phyloP scores from a whole-genome alignment of 2,113 vertebrate genomes.

The Trematocara stigmaticum region DNA sequence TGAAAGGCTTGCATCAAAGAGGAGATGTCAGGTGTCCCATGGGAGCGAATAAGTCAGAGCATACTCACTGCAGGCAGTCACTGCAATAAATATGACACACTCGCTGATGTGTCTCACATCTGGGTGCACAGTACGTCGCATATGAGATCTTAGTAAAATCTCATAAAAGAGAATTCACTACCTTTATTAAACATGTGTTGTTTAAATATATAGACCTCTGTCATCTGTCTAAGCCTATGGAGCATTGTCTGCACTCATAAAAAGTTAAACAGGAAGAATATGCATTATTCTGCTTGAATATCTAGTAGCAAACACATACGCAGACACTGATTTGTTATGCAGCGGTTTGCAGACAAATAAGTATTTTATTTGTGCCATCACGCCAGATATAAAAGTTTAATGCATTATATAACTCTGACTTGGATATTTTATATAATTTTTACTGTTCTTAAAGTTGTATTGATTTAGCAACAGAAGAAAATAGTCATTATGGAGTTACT shows the following conservation, averaged over 20 bases:
- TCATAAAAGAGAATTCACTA: not conserved
- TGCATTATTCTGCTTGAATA: not conserved
- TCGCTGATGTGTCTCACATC: not conserved
- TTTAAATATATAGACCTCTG: not conserved
- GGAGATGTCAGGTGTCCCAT: slow-evolving; percentile 25
- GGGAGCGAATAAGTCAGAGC: slow-evolving; percentile 36
- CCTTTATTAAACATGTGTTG: not conserved
- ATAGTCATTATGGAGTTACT: not conserved
- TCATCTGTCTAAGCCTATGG: not conserved
- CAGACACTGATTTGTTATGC: not conserved
- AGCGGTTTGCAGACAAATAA: not conserved
- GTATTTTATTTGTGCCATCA: not conserved
- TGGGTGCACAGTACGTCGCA: not conserved
- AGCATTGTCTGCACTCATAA: not conserved
- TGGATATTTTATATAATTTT: not conserved
- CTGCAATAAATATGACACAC: slow-evolving; percentile 25
- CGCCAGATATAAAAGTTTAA: not conserved
- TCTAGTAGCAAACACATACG: not conserved
- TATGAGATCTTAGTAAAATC: not conserved
- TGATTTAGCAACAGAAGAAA: not conserved
- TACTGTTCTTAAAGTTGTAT: not conserved
- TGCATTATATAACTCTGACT: not conserved
- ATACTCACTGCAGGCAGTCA: not conserved
- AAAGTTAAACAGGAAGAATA: not conserved
- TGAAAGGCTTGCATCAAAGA: slow-evolving; percentile 43